These are phyloP conservation scores for Apis dorsata DNA, from an alignment of 1,140 invertebrate species.

Conservation along the genomic window DNA sequence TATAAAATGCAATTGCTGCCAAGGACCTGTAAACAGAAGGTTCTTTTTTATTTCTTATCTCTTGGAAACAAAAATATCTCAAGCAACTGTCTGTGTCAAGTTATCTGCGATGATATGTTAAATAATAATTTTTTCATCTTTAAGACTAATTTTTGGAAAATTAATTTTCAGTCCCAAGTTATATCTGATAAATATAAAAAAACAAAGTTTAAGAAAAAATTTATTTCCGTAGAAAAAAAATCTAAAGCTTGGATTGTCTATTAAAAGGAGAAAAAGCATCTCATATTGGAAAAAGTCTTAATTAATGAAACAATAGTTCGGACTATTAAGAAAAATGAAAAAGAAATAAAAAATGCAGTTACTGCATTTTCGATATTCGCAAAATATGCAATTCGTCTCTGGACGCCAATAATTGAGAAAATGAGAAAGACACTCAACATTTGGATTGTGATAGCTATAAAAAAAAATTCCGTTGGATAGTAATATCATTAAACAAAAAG, in stretches of 20 bases:
- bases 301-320: slow-evolving; percentile 33
- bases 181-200: slow-evolving; percentile 34
- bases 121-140: neutral
- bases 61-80: neutral
- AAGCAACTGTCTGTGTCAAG: neutral
- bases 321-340: slow-evolving; percentile 38
- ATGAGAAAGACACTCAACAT: no score
- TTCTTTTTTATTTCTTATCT: neutral
- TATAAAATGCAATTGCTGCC: no score
- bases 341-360: slow-evolving; percentile 34
- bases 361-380: neutral
- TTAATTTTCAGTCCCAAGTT: slow-evolving; percentile 24
- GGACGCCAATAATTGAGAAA: no score
- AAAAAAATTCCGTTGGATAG: slow-evolving; percentile 31
- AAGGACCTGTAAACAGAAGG: no score
- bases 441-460: slow-evolving; percentile 30
- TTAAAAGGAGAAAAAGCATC: slow-evolving; percentile 36
- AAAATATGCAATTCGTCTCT: no score
- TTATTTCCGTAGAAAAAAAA: slow-evolving; percentile 6
- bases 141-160: slow-evolving; percentile 4
- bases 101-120: slow-evolving; percentile 8
- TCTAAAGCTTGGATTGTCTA: neutral
- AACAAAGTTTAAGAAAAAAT: slow-evolving; percentile 13
- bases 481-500: neutral
- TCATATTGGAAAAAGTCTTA: slow-evolving; percentile 32